Base-by-base conservation (phyloP, 1,140 invertebrate species). In the Trichogramma pretiosum region DNA sequence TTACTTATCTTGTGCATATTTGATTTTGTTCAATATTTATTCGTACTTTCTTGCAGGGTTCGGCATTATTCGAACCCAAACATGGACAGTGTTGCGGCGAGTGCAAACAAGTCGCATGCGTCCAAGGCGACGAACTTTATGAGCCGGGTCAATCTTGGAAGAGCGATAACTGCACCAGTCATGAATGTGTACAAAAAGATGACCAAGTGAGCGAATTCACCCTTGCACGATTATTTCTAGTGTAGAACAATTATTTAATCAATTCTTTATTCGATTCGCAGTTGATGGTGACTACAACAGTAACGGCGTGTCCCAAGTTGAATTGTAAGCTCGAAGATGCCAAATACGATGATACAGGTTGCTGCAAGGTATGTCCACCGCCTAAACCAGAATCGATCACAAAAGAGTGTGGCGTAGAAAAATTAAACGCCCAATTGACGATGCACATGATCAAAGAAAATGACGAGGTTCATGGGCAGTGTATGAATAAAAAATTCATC, bases 351-450 rank as follows among this genome's bases (percentile, higher is more conserved):
- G 77, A 81, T 33, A n/a, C n/a, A n/a, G 78, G 78, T 22, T 87
- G 84, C 58, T 87, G 84, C 44, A 67, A 77, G 24, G 64, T 73
- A 41, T 87, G 84, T n/a, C n/a, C n/a, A n/a, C n/a, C n/a, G n/a
- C n/a, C 61, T 16, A 45, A 26, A 37, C n/a, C 16, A 30, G 21
- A 43, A 21, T 40, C 16, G 10, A 5, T 48, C 57, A 1, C 58
- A 63, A 70, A 49, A 71, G 47, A 39, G 26, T 75, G 77, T 11
- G 16, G 16, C 16, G 4, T 4, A 11, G 16, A 16, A 40, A n/a
- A 22, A 19, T 22, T 14, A 40, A 26, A 13, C n/a, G 3, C 3
- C 14, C 17, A 44, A 34, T 17, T 5, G 4, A 82, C 82, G 0
- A 53, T 81, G 36, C 74, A 75, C 2, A 50, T 82, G 32, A 56